Percentiles rank a stretch among this genome's conserved stretches.
Conservation (phyloP, 2,113 vertebrate species). For the Poecilia latipinna region DNA sequence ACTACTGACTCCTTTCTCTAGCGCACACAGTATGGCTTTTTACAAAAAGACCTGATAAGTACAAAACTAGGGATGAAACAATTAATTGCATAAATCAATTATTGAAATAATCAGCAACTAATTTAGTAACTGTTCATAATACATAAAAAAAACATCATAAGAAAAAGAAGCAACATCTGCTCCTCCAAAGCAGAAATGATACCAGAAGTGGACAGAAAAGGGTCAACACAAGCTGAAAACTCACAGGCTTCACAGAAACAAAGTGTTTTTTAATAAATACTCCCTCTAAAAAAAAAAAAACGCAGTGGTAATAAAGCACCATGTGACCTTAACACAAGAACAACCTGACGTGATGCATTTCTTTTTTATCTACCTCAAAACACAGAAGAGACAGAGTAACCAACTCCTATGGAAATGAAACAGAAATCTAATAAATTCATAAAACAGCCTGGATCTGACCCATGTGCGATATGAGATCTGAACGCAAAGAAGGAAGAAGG, state of each 20-base stretch:
- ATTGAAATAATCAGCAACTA: too few species aligned
- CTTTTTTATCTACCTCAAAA: not conserved
- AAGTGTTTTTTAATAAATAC: slow-evolving; percentile 45
- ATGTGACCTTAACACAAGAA: slow-evolving; percentile 4
- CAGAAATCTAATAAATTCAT: slow-evolving; percentile 20
- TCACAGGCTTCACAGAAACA: slow-evolving; percentile 27
- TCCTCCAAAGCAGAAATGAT: not conserved
- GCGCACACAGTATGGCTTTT: not conserved
- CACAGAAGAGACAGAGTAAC: not conserved
- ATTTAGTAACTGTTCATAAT: too few species aligned
- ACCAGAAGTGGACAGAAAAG: too few species aligned
- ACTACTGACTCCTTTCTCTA: too few species aligned
- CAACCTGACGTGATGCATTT: not conserved
- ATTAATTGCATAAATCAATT: too few species aligned
- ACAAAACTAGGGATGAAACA: too few species aligned
- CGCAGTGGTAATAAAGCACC: slow-evolving; percentile 6
- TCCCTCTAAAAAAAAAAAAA: slow-evolving; percentile 19
- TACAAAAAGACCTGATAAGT: too few species aligned
- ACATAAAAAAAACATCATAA: not conserved
- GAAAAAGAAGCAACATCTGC: slow-evolving; percentile 51
- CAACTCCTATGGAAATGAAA: not conserved
- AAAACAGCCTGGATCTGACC: not conserved
- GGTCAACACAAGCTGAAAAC: slow-evolving; percentile 37
- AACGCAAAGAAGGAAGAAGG: not conserved
- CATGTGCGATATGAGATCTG: not conserved